Evolutionary conservation across 1,140 invertebrate genomes (phyloP).

Genomic region (Sipha flava): DNA sequence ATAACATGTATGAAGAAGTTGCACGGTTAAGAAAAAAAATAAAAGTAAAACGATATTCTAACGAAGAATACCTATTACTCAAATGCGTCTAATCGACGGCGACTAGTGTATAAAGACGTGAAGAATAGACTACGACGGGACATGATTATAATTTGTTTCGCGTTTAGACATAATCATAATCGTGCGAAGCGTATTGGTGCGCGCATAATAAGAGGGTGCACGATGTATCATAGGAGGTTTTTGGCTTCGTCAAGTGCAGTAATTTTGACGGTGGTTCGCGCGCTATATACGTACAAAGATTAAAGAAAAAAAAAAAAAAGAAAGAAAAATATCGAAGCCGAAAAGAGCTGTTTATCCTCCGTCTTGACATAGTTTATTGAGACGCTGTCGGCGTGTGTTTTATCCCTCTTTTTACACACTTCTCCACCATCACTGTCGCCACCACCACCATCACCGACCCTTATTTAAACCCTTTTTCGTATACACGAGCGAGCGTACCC

Average conservation of each 20-base stretch:
- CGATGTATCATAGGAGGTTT: neutral
- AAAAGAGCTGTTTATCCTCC: neutral
- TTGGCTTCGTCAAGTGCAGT: neutral
- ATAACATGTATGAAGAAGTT: too few species aligned
- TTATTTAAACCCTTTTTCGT: slow-evolving; percentile 24
- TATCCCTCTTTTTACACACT: neutral
- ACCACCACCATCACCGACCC: neutral
- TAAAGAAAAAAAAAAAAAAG: neutral
- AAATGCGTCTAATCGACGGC: too few species aligned
- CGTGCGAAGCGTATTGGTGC: too few species aligned
- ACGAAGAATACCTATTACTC: too few species aligned
- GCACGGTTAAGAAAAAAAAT: too few species aligned
- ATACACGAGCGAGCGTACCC: neutral
- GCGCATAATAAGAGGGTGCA: neutral
- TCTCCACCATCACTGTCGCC: neutral
- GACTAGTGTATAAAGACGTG: too few species aligned
- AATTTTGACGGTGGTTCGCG: neutral
- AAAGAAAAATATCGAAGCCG: neutral
- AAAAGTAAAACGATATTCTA: too few species aligned
- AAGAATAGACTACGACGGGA: too few species aligned
- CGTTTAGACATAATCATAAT: too few species aligned
- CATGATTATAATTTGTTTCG: too few species aligned
- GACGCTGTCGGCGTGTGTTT: neutral
- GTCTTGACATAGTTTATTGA: slow-evolving; percentile 9
- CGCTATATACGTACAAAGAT: too few species aligned